phyloP scores from a whole-genome alignment of 2,888 invertebrate species.

The Oscheius sp. region DNA sequence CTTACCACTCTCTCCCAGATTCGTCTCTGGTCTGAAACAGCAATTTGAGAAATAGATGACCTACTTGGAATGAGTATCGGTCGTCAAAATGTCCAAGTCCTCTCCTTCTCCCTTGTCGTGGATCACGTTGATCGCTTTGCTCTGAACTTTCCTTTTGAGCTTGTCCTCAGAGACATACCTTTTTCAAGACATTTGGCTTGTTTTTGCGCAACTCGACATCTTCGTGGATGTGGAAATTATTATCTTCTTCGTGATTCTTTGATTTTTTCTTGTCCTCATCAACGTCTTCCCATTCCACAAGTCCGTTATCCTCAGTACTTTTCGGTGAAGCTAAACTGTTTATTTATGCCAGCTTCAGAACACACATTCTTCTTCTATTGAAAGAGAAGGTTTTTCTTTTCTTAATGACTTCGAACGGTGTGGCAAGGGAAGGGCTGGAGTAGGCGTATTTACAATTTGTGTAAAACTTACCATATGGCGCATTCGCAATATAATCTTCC shows the following conservation, averaged over 20 bases:
- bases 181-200: background rate
- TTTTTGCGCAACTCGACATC: background rate
- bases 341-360: background rate
- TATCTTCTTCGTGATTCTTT: background rate
- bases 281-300: constrained; percentile 10
- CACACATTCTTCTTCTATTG: too few species aligned
- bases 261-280: background rate
- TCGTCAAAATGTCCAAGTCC: constrained; percentile 14
- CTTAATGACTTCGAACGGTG: too few species aligned
- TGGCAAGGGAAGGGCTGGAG: too few species aligned
- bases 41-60: background rate
- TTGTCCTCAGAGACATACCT: background rate
- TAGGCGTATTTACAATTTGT: background rate
- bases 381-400: too few species aligned
- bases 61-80: constrained; percentile 11
- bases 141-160: background rate
- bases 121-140: background rate
- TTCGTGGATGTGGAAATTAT: constrained; percentile 19
- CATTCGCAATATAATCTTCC: background rate
- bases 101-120: background rate
- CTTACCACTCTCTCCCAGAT: too few species aligned
- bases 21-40: too few species aligned
- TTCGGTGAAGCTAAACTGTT: background rate
- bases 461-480: constrained; percentile 10
- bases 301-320: background rate